These are phyloP conservation scores for Eudemis profundana DNA, from an alignment of 2,888 invertebrate species.

Conservation along the genomic window DNA sequence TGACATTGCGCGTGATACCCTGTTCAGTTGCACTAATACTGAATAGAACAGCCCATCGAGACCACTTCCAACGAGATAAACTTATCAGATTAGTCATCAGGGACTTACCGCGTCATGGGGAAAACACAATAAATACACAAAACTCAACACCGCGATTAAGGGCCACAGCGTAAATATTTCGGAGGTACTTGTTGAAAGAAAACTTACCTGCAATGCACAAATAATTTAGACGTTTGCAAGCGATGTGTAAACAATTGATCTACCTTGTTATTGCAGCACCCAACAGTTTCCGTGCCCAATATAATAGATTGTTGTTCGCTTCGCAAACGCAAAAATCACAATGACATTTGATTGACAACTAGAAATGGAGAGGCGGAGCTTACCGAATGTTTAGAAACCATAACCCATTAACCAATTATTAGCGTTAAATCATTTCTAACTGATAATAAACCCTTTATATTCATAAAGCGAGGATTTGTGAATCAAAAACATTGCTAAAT, in stretches of 20 bases:
- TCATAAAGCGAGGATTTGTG: too few species aligned
- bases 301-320: conserved; percentile 26
- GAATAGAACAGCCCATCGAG: background rate
- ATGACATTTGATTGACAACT: conserved; percentile 15
- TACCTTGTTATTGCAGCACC: conserved; percentile 30
- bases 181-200: background rate
- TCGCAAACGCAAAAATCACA: conserved; percentile 4
- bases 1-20: conserved; percentile 10
- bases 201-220: conserved; percentile 41
- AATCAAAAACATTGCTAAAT: too few species aligned
- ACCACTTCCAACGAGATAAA: conserved; percentile 22
- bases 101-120: conserved; percentile 27
- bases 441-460: too few species aligned
- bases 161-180: background rate
- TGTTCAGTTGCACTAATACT: conserved; percentile 2
- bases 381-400: background rate
- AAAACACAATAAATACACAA: conserved; percentile 31
- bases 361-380: background rate
- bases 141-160: conserved; percentile 7
- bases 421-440: too few species aligned
- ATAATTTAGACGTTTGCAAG: conserved; percentile 39
- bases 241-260: conserved; percentile 27
- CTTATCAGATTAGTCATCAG: conserved; percentile 35
- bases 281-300: conserved; percentile 24
- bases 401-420: background rate